Evolutionary conservation across 1,140 invertebrate species (phyloP).

Genomic region (Polypedilum pembai): DNA sequence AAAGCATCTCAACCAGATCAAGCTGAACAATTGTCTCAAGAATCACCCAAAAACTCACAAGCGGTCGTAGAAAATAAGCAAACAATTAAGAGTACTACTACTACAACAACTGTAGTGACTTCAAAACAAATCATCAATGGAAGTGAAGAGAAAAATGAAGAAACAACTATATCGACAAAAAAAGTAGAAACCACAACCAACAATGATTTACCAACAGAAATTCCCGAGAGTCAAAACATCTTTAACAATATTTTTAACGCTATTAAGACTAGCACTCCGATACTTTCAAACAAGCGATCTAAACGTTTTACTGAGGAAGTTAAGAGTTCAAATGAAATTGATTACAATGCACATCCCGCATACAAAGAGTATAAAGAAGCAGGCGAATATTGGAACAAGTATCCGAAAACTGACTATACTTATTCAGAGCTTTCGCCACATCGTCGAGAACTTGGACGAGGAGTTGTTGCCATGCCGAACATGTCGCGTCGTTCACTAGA

Average conservation of each 20-base stretch:
- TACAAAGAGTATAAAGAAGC: constrained; percentile 54
- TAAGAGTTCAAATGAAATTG: constrained; percentile 38
- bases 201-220: background rate
- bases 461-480: constrained; percentile 69
- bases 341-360: constrained; percentile 45
- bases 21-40: background rate
- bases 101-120: background rate
- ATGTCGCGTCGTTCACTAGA: constrained; percentile 62
- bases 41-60: background rate
- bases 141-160: background rate
- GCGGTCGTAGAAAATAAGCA: background rate
- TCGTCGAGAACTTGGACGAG: constrained; percentile 66
- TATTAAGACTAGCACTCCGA: background rate
- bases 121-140: background rate
- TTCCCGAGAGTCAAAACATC: background rate
- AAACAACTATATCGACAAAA: background rate
- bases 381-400: constrained; percentile 63
- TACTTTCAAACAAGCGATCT: background rate
- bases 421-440: constrained; percentile 66
- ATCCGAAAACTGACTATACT: constrained; percentile 75
- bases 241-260: constrained; percentile 9
- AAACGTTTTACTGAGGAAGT: background rate
- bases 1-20: background rate
- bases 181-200: background rate
- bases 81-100: background rate